Evolutionary conservation across 2,113 vertebrate species (phyloP), one percentile per base, ranked within the genome.

Genomic region (Myrmophylax atrothorax): DNA sequence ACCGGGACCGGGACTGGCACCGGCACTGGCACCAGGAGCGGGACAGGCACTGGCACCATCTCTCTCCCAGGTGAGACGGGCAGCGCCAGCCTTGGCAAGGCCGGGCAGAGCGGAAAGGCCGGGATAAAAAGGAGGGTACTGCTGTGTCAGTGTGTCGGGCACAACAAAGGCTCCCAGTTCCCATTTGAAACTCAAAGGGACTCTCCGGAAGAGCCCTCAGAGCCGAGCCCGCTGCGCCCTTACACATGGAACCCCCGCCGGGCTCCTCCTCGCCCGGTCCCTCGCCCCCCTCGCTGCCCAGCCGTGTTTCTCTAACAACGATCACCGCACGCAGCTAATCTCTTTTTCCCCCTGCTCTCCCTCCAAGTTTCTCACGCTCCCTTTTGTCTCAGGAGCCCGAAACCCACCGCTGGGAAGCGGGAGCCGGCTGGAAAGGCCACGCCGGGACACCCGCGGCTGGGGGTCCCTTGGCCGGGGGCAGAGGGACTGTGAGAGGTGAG

Each of bases 151-250:
- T 6, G 52, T 37, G 80, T 82, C 95, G 96, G 94, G 66, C 94
- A 93, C 94, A 92, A 68, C 96, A 94, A 85, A 90, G 58, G 77
- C 92, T 42, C 58, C n/a, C 56, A 1, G 74, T 5, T 40, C 49
- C 90, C 67, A 67, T 94, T 96, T 94, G 93, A 85, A 97, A 89
- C 80, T 94, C 96, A 95, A 96, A 96, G 55, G 63, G 81, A 64
- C 6, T 38, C 92, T 80, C 94, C 89, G 79, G 92, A 94, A 95
- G 62, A 46, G 20, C 42, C 66, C 29, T 33, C 26, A 18, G 69
- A 50, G 62, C 12, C 38, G 29, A 38, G 69, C 62, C 66, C 31
- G 52, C 59, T 23, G 76, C 2, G 10, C 28, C 66, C 67, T 89
- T 84, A 87, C 94, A 93, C 90, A 68, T 91, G 90, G 50, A 92